Conservation (phyloP, 2,888 invertebrate species). For the Pammene aurita region DNA sequence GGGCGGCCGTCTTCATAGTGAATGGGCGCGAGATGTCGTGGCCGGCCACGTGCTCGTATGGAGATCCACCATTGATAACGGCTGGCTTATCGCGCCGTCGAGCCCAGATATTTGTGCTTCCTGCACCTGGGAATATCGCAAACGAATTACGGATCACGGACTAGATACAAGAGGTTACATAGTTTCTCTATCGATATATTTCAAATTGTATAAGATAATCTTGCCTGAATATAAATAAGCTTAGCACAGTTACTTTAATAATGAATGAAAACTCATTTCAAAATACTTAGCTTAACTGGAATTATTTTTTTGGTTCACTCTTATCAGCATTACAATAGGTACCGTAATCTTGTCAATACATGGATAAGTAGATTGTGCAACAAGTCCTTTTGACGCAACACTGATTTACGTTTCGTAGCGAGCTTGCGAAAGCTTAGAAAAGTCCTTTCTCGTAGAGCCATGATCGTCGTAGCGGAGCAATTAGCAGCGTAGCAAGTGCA, state of each 20-base stretch:
- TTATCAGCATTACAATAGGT: background rate
- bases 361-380: background rate
- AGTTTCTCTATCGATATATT: background rate
- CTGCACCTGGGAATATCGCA: background rate
- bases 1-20: conserved; percentile 77
- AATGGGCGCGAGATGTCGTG: conserved; percentile 83
- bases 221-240: too few relatives aligned
- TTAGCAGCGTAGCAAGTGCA: conserved; percentile 73
- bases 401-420: background rate
- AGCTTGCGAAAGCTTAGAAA: conserved; percentile 1
- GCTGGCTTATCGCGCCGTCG: conserved; percentile 69
- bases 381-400: background rate
- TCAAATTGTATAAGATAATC: too few relatives aligned
- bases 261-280: too few relatives aligned
- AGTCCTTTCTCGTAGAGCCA: conserved; percentile 37
- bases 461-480: conserved; percentile 67
- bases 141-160: background rate
- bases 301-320: too few relatives aligned
- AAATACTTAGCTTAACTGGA: too few relatives aligned
- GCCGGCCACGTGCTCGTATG: conserved; percentile 80
- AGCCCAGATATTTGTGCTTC: background rate
- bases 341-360: background rate
- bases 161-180: background rate
- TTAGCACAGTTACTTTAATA: too few relatives aligned
- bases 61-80: conserved; percentile 81